Base-by-base conservation (phyloP, 2,888 invertebrate species). In the Thera obeliscata region DNA sequence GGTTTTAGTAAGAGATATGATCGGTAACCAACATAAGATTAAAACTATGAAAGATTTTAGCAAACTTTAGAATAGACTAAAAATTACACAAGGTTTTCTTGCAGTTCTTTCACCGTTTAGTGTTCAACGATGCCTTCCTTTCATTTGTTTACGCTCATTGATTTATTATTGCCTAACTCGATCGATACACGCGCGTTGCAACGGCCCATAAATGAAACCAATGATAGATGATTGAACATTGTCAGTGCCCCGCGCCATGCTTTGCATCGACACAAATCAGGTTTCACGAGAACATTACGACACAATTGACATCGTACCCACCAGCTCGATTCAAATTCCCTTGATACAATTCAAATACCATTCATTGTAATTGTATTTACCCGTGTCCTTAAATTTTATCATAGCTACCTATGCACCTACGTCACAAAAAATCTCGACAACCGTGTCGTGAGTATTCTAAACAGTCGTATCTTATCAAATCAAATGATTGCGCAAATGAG, bases 401-500 rank as follows among this genome's bases (percentile, higher is more conserved):
- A 79, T 67, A 69, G 38, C 72, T 76, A 46, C 43, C 8, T 46
- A 46, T 46, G 43, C 43, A 46, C 9, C 43, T 46, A 85, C 86
- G 88, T 88, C 87, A 90, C 84, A 78, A 90, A 86, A 91, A 93
- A 93, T 93, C 93, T 88, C 86, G 81, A 84, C 85, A 80, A 78
- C 81, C 80, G 81, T 80, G 80, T 81, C 79, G 82, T 87, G 86
- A 82, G 85, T 86, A 87, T 83, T 85, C 85, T 83, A 88, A 89
- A 89, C 85, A 87, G 74, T 85, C 80, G 81, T 89, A 89, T 87
- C 87, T 87, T 91, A 93, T 93, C 93, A 87, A 87, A 89, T 86
- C 83, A 82, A 79, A 85, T 77, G 86, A 87, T 88, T 90, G 91
- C 87, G 86, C 89, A 90, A 93, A 91, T 87, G 89, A 89, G 91